Base-by-base conservation (phyloP, 2,888 invertebrate species). In the Spodoptera picta region DNA sequence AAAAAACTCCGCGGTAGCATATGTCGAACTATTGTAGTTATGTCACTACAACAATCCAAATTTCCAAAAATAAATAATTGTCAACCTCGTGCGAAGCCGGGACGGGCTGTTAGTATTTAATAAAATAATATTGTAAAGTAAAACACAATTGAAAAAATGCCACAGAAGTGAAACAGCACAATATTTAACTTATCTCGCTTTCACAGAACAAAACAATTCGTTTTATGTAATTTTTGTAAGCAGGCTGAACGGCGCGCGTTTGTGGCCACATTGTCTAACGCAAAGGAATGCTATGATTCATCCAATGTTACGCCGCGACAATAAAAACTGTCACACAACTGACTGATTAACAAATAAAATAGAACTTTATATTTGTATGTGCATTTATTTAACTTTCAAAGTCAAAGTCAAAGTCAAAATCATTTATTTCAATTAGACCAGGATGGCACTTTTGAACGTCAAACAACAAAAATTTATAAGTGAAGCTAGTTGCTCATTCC, bases 241-340 rank as follows among this genome's bases (percentile, higher is more conserved):
- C 59, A 47, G 46, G 44, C 23, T 47, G 64, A 62, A 67, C 62
- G 49, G 45, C 65, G 65, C 60, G 75, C 55, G 57, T 60, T 75
- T 56, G 62, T 64, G 60, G 77, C 69, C 62, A 65, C 69, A 71
- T 74, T 78, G 79, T 78, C 71, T 71, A 63, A 65, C 60, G 52
- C 56, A 44, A 61, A 65, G 71, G 76, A 75, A 73, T 71, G 77
- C 53, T 50, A 67, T 78, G 78, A 77, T 67, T 77, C 80, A 78
- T 60, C 45, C 50, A 62, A 63, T 46, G 56, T 69, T 49, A 53
- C 57, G 51, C 23, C 42, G 53, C 44, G 54, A 64, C 63, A 76
- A 64, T 64, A 71, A 64, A 71, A 73, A 64, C 48, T 19, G 53
- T 66, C 61, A 52, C 47, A 75, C 56, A 64, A 69, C 36, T 66